Base-by-base conservation (phyloP, 1,140 invertebrate species). In the Bombyx mori region DNA sequence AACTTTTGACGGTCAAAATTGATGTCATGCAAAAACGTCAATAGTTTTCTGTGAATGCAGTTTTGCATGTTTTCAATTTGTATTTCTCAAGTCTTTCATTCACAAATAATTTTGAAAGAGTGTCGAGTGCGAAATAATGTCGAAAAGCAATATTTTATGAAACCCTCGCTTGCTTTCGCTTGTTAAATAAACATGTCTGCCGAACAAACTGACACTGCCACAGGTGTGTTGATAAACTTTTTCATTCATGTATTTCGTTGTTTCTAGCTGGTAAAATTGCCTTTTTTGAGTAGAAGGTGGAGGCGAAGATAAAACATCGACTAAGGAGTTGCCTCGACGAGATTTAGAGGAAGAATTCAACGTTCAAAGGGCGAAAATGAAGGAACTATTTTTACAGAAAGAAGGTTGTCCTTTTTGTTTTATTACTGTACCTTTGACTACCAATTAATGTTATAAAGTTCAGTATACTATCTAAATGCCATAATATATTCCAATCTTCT, bases 321-420 rank as follows among this genome's bases (percentile, higher is more conserved):
- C 68, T n/a, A 65, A 69, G 9, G 78, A 75, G 42, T 61, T 72
- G 50, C 54, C 56, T 50, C 63, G 68, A 59, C 89, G 90, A 62
- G 91, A 91, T 66, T 91, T 95, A 70, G 92, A 94, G 71, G 93
- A 93, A 66, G 95, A 97, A 78, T 98, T 97, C 89, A 95, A 97
- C 77, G 86, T 91, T 49, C 96, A 97, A 84, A 90, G 96, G 69
- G 96, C 96, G 6, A 96, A 94, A 90, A 93, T 97, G 90, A 97
- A 96, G 89, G 95, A 97, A 73, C 81, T 98, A 8, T 97, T 94
- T 87, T 89, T 97, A 63, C 95, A 97, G 76, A 97, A 97, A 91
- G 96, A 98, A 93, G 93, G 94, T 95, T 59, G 52, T 65, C 47
- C 4, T 35, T 35, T 35, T 5, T 35, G 2, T 35, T 35, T 35